Conservation (phyloP, 2,888 invertebrate genomes). For the Tipula helvola region DNA sequence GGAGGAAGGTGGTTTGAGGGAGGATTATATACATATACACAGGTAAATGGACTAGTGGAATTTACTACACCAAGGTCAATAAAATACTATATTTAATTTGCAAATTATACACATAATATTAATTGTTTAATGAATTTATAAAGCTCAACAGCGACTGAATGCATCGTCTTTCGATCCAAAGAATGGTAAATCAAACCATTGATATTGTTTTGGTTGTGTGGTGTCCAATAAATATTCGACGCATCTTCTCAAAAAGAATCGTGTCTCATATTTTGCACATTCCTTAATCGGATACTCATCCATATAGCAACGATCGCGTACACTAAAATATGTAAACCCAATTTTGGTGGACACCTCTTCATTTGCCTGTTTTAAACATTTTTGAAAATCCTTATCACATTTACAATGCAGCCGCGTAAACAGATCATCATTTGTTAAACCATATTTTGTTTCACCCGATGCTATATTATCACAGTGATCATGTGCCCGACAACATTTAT, state of each 20-base stretch:
- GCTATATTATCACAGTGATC: conserved; percentile 37
- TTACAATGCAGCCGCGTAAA: conserved; percentile 20
- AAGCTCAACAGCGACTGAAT: background rate
- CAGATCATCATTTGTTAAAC: conserved; percentile 18
- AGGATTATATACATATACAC: background rate
- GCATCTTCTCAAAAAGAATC: conserved; percentile 19
- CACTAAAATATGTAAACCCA: conserved; percentile 19
- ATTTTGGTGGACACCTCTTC: conserved; percentile 16
- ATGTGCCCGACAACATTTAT: conserved; percentile 71
- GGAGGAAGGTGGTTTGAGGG: background rate
- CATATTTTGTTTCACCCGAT: conserved; percentile 21
- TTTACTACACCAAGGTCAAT: background rate
- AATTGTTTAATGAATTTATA: background rate
- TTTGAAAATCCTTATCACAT: conserved; percentile 19
- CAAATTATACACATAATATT: background rate
- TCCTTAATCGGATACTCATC: conserved; percentile 17
- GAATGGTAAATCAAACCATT: conserved; percentile 21
- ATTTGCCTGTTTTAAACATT: conserved; percentile 17
- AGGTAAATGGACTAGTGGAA: background rate
- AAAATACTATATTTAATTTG: background rate
- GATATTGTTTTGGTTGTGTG: conserved; percentile 16
- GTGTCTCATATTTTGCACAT: conserved; percentile 17
- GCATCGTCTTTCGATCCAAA: conserved; percentile 13
- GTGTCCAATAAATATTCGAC: conserved; percentile 18
- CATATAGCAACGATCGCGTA: conserved; percentile 18